phyloP scores from a whole-genome alignment of 2,113 vertebrate genomes.

The Tragulus kanchil region DNA sequence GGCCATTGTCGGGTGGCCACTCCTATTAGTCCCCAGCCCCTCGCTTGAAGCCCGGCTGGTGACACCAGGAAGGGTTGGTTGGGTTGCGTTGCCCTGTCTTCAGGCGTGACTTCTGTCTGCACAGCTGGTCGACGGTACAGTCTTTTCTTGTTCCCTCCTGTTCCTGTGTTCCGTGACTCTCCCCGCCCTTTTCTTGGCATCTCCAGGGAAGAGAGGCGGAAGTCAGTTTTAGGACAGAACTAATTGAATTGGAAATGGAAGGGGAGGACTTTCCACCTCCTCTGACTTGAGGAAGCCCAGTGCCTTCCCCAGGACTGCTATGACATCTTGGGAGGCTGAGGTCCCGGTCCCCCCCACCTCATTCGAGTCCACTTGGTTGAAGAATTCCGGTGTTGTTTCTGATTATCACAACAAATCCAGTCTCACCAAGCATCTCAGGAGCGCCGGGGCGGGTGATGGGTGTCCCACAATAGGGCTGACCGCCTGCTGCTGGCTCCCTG shows the following conservation, averaged over 20 bases:
- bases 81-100: background rate
- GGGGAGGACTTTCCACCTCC: background rate
- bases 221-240: background rate
- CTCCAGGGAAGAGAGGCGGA: background rate
- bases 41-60: accelerated
- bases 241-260: background rate
- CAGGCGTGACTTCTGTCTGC: background rate
- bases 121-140: too few species aligned
- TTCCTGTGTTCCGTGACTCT: too few species aligned
- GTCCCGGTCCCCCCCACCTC: background rate
- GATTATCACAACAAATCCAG: background rate
- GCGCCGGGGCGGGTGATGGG: accelerated
- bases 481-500: accelerated
- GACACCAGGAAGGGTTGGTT: too few species aligned
- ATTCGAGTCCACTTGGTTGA: background rate
- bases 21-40: background rate
- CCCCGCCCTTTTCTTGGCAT: background rate
- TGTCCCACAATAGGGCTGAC: accelerated
- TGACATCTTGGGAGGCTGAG: background rate
- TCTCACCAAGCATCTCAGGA: background rate
- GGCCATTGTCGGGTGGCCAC: too few species aligned
- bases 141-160: background rate
- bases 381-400: background rate
- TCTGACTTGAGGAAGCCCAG: background rate
- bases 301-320: background rate